Conservation (phyloP, 1,140 invertebrate species). For the Leptinotarsa texana region DNA sequence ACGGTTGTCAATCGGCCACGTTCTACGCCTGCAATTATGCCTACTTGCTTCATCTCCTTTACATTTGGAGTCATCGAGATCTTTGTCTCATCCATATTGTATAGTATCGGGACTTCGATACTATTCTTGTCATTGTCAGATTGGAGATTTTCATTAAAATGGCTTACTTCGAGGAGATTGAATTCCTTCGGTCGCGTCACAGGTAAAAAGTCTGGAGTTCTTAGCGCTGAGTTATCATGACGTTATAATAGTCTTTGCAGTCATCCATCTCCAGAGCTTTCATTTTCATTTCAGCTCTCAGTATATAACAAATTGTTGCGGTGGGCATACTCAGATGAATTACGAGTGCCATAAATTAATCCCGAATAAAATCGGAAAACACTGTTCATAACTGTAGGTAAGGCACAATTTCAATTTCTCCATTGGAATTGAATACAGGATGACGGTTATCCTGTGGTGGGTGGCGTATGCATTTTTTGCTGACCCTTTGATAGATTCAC, state of each 20-base stretch:
- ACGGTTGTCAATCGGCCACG: constrained; percentile 37
- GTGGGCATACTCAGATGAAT: neutral
- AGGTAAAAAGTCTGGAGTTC: constrained; percentile 48
- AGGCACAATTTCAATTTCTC: constrained; percentile 36
- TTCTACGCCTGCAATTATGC: constrained; percentile 42
- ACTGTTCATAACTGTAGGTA: constrained; percentile 39
- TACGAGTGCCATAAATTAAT: constrained; percentile 43
- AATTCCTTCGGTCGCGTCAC: constrained; percentile 44
- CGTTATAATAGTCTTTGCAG: constrained; percentile 33
- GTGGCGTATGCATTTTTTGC: constrained; percentile 47
- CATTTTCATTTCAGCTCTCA: neutral
- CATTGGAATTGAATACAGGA: constrained; percentile 32
- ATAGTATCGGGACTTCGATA: constrained; percentile 38
- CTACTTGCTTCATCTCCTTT: constrained; percentile 46
- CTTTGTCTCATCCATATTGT: constrained; percentile 31
- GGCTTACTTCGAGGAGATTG: constrained; percentile 26
- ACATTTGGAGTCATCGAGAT: constrained; percentile 43
- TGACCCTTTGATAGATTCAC: constrained; percentile 44
- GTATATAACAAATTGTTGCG: constrained; percentile 12
- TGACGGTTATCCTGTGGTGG: constrained; percentile 40
- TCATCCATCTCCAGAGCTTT: constrained; percentile 12
- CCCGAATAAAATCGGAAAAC: constrained; percentile 42
- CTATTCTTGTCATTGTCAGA: constrained; percentile 33
- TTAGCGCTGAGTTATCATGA: constrained; percentile 41
- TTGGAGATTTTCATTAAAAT: constrained; percentile 23